Conservation (phyloP, 92 coral and sea anemone species). For the Palythoa caribaeorum region DNA sequence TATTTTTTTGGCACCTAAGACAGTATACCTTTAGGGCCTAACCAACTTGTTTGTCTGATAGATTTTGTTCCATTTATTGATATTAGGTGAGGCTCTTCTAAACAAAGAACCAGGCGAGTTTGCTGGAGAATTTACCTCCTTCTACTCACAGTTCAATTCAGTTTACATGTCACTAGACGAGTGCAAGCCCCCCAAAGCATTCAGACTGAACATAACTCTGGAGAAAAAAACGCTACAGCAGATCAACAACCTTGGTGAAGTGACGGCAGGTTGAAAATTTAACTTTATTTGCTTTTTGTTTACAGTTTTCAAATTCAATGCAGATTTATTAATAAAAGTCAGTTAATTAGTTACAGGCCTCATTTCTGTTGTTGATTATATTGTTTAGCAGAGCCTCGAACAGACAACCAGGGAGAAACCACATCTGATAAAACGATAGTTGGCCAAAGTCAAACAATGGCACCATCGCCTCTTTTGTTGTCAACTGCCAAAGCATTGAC, state of each 20-base stretch:
- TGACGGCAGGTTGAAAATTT: slow-evolving; percentile 21
- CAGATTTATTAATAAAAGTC: not conserved
- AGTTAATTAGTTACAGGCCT: not conserved
- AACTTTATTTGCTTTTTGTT: not conserved
- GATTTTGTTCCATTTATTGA: not conserved
- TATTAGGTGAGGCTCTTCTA: slow-evolving; percentile 56
- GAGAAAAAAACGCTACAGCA: slow-evolving; percentile 30
- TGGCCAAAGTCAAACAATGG: not conserved
- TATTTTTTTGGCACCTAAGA: no score
- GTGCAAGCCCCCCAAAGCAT: not conserved
- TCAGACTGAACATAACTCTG: slow-evolving; percentile 23
- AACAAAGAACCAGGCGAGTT: slow-evolving; percentile 50
- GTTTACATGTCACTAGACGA: slow-evolving; percentile 29
- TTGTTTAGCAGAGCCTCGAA: not conserved
- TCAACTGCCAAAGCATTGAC: slow-evolving; percentile 2
- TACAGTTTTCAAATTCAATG: not conserved
- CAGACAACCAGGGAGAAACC: not conserved
- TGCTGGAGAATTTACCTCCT: slow-evolving; percentile 55
- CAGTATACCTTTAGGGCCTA: no score
- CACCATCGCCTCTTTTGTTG: not conserved
- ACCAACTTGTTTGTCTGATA: no score
- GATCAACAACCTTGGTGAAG: slow-evolving; percentile 43
- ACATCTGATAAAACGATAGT: not conserved
- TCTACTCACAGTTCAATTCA: slow-evolving; percentile 48
- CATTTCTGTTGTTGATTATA: not conserved